Evolutionary conservation across 2,797 vertebrate species (phyloP).

Genomic region (Graptemys geographica): DNA sequence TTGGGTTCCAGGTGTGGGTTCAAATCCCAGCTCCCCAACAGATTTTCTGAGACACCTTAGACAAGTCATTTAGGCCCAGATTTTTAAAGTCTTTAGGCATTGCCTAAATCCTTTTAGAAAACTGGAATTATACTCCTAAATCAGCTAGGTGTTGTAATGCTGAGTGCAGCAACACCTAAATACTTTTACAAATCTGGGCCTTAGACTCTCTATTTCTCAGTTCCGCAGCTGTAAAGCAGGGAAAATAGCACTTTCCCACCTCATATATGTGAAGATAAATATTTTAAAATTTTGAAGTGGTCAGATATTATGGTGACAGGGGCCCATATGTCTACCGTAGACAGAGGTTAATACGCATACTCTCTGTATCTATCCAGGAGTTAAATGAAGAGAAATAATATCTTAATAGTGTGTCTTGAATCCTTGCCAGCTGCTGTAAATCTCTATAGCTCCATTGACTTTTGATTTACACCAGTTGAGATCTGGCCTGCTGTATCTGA

Average conservation of each 20-base stretch:
- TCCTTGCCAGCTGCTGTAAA: not conserved
- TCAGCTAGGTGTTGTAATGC: not conserved
- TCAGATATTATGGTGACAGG: not conserved
- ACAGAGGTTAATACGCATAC: not conserved
- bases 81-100: not conserved
- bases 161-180: not conserved
- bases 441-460: not conserved
- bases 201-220: not conserved
- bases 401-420: not conserved
- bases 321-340: not conserved
- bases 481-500: not conserved
- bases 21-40: not conserved
- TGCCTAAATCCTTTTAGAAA: not conserved
- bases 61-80: not conserved
- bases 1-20: not conserved
- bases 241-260: not conserved
- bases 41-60: not conserved
- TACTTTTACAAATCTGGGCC: not conserved
- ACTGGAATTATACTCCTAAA: not conserved
- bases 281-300: not conserved
- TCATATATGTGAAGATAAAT: not conserved
- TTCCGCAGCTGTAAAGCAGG: not conserved
- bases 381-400: not conserved
- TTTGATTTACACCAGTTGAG: not conserved
- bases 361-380: not conserved